Base-by-base conservation (phyloP, 92 coral and sea anemone genomes). In the Porites evermanni region DNA sequence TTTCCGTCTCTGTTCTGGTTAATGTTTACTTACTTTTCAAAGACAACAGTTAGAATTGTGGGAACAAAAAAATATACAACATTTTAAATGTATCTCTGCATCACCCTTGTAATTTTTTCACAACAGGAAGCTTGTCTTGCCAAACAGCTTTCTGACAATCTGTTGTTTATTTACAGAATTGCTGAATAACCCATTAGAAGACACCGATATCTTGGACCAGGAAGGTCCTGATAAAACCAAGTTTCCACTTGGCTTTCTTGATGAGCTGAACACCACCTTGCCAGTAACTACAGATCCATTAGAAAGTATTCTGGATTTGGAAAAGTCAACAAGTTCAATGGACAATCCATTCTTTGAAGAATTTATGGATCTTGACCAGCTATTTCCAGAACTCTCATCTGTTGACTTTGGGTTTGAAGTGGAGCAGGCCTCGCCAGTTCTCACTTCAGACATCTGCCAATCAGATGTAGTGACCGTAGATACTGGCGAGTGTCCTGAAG, bases 311-410 rank as follows among this genome's bases (percentile, higher is more conserved):
- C 60, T 81, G 20, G 83, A 63, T 26, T 77, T 81, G 52, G 24
- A 83, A 2, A 78, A 75, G 75, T 53, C 84, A 44, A 68, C 90
- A 23, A 64, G 75, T 71, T 81, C 84, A 56, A 88, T 94, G 93
- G 93, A 79, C 26, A 92, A 92, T 61, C 85, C 92, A 61, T 93
- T 94, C 88, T 91, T 78, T 70, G 98, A 94, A 83, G 91, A 94
- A 77, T 94, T 80, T 81, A n/a, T 88, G 79, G 98, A 94, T 89
- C 84, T 94, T 19, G 78, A 80, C 60, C 82, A 77, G 56, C 79
- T 93, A 63, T 94, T 90, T 77, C 94, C 93, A 70, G 96, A 90
- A 19, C 91, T 94, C 11, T 61, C 80, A 7, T 69, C n/a, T 6
- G 70, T 90, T 29, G 87, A 85, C 44, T 70, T 88, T 53, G 88